Evolutionary conservation across 1,140 invertebrate genomes (phyloP).

Genomic region (Teleopsis dalmanni): DNA sequence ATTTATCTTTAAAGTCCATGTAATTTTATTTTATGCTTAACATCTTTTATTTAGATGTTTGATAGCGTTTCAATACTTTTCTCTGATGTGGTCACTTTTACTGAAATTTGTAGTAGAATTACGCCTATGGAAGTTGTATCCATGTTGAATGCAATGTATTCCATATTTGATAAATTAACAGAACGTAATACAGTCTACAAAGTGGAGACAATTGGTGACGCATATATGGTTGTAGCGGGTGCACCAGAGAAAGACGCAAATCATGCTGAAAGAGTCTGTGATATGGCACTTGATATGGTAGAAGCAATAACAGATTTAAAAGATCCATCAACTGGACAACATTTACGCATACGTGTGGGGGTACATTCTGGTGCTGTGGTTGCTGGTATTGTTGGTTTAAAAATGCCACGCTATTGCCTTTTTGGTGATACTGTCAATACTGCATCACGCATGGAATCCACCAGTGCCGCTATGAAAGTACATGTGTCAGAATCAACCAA

Average conservation of each 20-base stretch:
- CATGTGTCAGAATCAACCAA: conserved; percentile 87
- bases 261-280: conserved; percentile 89
- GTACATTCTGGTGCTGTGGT: conserved; percentile 86
- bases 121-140: conserved; percentile 94
- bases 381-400: conserved; percentile 88
- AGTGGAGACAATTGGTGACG: conserved; percentile 95
- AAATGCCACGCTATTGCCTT: conserved; percentile 77
- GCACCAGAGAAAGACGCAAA: conserved; percentile 82
- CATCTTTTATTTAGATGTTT: conserved; percentile 60
- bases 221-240: conserved; percentile 95
- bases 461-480: conserved; percentile 85
- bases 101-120: conserved; percentile 89
- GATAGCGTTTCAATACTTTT: conserved; percentile 92
- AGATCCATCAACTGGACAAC: conserved; percentile 83
- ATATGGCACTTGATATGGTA: conserved; percentile 95
- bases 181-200: conserved; percentile 92
- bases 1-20: not conserved
- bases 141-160: conserved; percentile 95
- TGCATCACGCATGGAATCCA: conserved; percentile 86
- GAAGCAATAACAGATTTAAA: conserved; percentile 83
- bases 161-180: conserved; percentile 83
- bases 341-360: conserved; percentile 83
- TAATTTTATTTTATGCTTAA: not conserved
- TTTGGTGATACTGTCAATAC: conserved; percentile 93
- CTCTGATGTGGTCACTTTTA: conserved; percentile 95